phyloP scores from a whole-genome alignment of 2,797 vertebrate genomes.

The Bucorvus abyssinicus region DNA sequence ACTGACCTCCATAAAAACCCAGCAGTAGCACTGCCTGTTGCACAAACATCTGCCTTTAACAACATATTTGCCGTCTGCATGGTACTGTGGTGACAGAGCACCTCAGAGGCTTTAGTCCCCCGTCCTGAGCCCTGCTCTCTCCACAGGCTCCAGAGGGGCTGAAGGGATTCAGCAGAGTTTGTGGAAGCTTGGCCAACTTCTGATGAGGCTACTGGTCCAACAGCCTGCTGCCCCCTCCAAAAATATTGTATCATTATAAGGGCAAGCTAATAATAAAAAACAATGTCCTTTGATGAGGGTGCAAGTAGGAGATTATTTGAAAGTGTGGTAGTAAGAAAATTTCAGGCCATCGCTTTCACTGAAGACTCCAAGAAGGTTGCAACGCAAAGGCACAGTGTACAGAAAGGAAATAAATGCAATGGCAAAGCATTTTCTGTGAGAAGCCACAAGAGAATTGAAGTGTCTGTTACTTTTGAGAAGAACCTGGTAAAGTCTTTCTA shows the following conservation, averaged over 20 bases:
- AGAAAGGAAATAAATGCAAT: background rate
- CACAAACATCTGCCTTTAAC: background rate
- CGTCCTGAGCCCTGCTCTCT: accelerated
- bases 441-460: background rate
- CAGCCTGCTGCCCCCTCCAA: background rate
- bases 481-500: background rate
- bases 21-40: background rate
- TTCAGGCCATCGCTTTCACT: background rate
- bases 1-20: background rate
- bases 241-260: background rate
- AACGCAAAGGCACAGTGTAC: background rate
- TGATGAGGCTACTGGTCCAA: background rate
- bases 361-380: background rate
- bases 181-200: background rate
- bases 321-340: background rate
- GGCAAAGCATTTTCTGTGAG: background rate
- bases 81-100: background rate
- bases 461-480: background rate
- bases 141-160: background rate
- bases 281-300: background rate
- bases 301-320: background rate
- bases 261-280: background rate
- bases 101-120: background rate
- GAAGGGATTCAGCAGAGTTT: background rate
- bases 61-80: background rate